Evolutionary conservation across 2,797 vertebrate species (phyloP).

Genomic region (Acanthurus lineatus): DNA sequence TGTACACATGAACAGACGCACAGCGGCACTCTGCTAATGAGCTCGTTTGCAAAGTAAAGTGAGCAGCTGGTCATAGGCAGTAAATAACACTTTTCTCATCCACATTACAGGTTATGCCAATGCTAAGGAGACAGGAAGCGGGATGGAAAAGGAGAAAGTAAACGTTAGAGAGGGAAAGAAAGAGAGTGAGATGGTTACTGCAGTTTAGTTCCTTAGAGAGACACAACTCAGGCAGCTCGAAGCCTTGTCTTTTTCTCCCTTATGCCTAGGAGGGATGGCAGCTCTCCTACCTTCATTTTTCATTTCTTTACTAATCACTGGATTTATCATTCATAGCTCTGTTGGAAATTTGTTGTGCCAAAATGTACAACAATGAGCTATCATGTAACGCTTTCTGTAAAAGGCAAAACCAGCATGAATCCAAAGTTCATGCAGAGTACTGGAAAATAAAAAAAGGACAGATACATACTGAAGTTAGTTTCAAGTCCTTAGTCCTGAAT

Average conservation of each 20-base stretch:
- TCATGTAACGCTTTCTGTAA: neutral
- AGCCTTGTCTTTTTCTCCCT: slow-evolving; percentile 23
- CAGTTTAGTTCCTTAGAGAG: slow-evolving; percentile 53
- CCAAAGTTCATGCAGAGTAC: slow-evolving; percentile 14
- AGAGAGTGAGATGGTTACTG: slow-evolving; percentile 24
- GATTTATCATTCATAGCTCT: slow-evolving; percentile 45
- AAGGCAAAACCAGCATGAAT: slow-evolving; percentile 31
- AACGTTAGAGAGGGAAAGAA: slow-evolving; percentile 9
- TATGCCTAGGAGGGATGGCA: slow-evolving; percentile 19
- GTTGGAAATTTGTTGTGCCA: slow-evolving; percentile 36
- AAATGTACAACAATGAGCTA: slow-evolving; percentile 27
- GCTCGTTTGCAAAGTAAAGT: slow-evolving; percentile 65
- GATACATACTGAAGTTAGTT: neutral
- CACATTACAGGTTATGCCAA: slow-evolving; percentile 44
- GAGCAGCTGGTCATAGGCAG: slow-evolving; percentile 68
- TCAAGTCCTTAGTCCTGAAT: slow-evolving; percentile 20
- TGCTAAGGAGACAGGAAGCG: slow-evolving; percentile 19
- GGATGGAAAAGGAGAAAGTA: neutral
- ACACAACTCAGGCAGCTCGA: slow-evolving; percentile 30
- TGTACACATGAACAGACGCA: slow-evolving; percentile 33
- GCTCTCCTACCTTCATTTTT: slow-evolving; percentile 13
- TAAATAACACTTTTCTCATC: slow-evolving; percentile 59
- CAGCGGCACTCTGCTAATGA: slow-evolving; percentile 54
- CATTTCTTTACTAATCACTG: slow-evolving; percentile 43
- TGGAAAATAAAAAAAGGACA: slow-evolving; percentile 1